Evolutionary conservation across 2,797 vertebrate genomes (phyloP).

Genomic region (Trichosurus vulpecula): DNA sequence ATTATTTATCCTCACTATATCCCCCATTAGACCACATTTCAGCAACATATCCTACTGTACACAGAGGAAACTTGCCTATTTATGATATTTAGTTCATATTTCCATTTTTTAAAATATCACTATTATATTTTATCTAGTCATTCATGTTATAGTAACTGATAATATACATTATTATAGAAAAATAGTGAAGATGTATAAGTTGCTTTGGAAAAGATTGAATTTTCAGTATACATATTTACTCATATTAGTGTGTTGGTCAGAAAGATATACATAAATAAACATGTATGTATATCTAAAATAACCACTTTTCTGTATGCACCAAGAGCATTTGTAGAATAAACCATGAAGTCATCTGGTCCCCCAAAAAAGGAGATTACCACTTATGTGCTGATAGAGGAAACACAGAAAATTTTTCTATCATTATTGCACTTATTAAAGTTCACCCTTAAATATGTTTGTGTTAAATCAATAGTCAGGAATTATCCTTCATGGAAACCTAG

Average conservation of each 20-base stretch:
- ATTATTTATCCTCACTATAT: background rate
- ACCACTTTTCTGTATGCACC: constrained; percentile 47
- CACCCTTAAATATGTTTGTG: constrained; percentile 64
- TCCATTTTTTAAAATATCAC: constrained; percentile 49
- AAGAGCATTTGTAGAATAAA: constrained; percentile 69
- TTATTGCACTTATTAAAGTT: constrained; percentile 56
- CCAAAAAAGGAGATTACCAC: background rate
- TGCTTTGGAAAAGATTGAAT: constrained; percentile 71
- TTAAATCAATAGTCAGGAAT: constrained; percentile 43
- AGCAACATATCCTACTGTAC: background rate
- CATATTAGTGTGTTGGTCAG: constrained; percentile 65
- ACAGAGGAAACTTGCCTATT: background rate
- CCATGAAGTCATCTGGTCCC: constrained; percentile 75
- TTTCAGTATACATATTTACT: constrained; percentile 70
- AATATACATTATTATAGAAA: constrained; percentile 47
- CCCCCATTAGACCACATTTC: background rate
- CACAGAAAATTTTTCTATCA: constrained; percentile 49
- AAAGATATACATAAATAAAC: constrained; percentile 76
- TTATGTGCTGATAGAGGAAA: constrained; percentile 46
- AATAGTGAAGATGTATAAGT: constrained; percentile 61
- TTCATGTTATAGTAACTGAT: constrained; percentile 35
- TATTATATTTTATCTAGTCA: constrained; percentile 49
- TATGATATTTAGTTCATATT: constrained; percentile 32
- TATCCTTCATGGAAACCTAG: constrained; percentile 57
- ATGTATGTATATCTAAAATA: constrained; percentile 32